Base-by-base conservation (phyloP, 2,113 vertebrate species). In the Aldabrachelys gigantea region DNA sequence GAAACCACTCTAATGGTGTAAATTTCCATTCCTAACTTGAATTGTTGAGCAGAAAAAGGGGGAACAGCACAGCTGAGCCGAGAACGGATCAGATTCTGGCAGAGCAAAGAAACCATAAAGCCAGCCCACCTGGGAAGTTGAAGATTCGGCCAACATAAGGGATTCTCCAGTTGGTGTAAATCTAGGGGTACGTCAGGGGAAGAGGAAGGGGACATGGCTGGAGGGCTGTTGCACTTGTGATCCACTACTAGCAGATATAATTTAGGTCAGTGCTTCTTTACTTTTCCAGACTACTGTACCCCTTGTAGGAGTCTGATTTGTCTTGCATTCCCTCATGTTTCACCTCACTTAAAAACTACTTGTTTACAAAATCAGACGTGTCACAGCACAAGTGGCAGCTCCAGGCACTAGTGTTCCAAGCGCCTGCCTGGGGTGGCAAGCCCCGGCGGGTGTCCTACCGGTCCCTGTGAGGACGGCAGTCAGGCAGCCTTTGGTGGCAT, bases 101-200 rank as follows among this genome's bases (percentile, higher is more conserved):
- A 65, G 16, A 14, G 16, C 62, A 65, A 65, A 65, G 14, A 35
- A 65, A 65, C 17, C 92, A 35, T 50, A 82, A 89, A 57, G 10
- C 0, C 3, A 9, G 6, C 52, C 2, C 41, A 87, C 50, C 38
- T 17, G 27, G 17, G 29, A 25, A 3, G 65, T 65, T 8, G 24
- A 17, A 10, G 38, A 85, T n/a, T 16, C 17, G 25, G 5, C 0
- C 0, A 90, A 31, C 50, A 35, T 31, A 1, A 13, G 13, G 69
- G 49, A 94, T 38, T 14, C 16, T 65, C 25, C 50, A 41, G 41
- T 41, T 0, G 2, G 29, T 14, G 41, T 81, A 82, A 24, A 49
- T 54, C 31, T 69, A 56, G 3, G 81, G 25, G n/a, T 31, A 47
- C 22, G 9, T 69, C 41, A 78, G 12, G 19, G 87, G 25, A 6